Conservation (phyloP, 2,797 vertebrate species). For the Gouania willdenowi region DNA sequence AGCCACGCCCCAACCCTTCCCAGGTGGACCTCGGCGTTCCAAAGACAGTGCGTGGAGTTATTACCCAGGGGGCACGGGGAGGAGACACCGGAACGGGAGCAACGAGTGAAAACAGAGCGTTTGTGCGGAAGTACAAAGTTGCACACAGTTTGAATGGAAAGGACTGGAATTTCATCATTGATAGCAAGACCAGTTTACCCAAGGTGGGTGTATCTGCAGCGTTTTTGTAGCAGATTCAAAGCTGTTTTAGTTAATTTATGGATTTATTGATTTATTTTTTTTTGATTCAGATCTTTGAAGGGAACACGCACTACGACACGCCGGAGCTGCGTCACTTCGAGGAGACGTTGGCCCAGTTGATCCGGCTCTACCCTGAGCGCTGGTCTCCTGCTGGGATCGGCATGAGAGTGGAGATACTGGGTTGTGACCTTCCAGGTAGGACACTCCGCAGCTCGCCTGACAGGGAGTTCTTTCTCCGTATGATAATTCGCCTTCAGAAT, state of each 20-base stretch:
- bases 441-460: not conserved
- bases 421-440: conserved; percentile 94
- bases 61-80: conserved; percentile 91
- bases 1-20: no score
- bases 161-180: conserved; percentile 90
- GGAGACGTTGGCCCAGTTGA: conserved; percentile 81
- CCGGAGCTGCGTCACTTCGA: conserved; percentile 91
- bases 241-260: no score
- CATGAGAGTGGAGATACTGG: conserved; percentile 94
- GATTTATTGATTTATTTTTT: no score
- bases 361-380: conserved; percentile 89
- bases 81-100: conserved; percentile 80
- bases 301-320: conserved; percentile 93
- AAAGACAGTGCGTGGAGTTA: conserved; percentile 85
- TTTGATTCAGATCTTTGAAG: conserved; percentile 86
- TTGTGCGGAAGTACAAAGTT: conserved; percentile 93
- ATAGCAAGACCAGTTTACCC: conserved; percentile 84
- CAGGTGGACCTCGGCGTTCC: conserved; percentile 87
- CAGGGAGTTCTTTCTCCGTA: conserved; percentile 7
- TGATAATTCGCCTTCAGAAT: conserved; percentile 13
- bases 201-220: conserved; percentile 75
- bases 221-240: no score
- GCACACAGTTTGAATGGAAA: conserved; percentile 87
- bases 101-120: conserved; percentile 83
- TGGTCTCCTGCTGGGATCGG: conserved; percentile 96